Conservation (phyloP, 2,797 vertebrate genomes). For the Paedocypris micromegethes region DNA sequence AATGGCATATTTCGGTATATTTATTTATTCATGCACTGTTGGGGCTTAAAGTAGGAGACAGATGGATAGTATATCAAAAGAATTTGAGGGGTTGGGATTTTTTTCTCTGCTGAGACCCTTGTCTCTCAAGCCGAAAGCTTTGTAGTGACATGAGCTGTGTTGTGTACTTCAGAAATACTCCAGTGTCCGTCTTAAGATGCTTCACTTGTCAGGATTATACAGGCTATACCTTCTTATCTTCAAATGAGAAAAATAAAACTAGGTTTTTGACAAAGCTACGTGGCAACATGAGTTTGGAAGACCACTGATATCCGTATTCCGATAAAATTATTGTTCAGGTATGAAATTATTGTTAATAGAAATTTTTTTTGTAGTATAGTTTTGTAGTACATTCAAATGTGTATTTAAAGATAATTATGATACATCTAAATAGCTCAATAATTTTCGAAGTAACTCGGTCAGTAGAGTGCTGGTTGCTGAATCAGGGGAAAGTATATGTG, state of each 20-base stretch:
- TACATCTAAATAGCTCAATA: too few species aligned
- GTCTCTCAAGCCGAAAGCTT: neutral
- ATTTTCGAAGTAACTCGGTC: too few species aligned
- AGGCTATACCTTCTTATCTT: neutral
- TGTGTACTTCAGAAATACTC: neutral
- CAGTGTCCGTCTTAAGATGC: neutral
- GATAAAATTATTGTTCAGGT: too few species aligned
- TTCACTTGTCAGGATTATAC: neutral
- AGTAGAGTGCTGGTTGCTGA: too few species aligned
- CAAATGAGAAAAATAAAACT: neutral
- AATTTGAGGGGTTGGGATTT: conserved; percentile 4
- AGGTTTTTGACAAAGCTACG: neutral
- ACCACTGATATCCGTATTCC: too few species aligned
- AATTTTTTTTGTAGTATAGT: too few species aligned
- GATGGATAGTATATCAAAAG: conserved; percentile 26
- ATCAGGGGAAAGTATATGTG: too few species aligned
- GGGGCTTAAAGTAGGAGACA: conserved; percentile 6
- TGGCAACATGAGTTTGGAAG: too few species aligned
- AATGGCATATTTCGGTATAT: conserved; percentile 2
- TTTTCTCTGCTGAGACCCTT: conserved; percentile 4
- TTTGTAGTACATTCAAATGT: too few species aligned
- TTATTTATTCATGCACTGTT: conserved; percentile 25
- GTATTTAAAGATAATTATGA: too few species aligned
- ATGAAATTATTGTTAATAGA: too few species aligned
- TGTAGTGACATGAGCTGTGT: conserved; percentile 3